Percentiles rank a stretch among this genome's conserved stretches.
Conservation (phyloP, 1,140 invertebrate species). For the Lasioglossum albipes region DNA sequence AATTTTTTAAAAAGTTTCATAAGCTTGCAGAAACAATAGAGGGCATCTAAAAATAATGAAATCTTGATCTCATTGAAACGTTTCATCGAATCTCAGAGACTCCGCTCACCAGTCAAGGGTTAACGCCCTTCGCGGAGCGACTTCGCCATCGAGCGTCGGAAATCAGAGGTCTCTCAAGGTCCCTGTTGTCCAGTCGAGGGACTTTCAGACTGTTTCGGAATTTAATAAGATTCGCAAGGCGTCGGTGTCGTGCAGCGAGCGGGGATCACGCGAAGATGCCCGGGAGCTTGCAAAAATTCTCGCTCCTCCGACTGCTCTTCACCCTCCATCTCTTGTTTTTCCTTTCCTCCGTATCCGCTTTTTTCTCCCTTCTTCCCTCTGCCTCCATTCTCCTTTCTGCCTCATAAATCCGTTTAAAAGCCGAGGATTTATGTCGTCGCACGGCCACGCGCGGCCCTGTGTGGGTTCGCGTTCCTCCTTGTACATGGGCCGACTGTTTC, state of each 20-base stretch:
- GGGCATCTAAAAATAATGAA: no score
- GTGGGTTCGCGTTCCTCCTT: background rate
- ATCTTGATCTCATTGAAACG: no score
- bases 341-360: background rate
- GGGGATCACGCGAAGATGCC: slow-evolving; percentile 8
- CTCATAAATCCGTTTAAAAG: slow-evolving; percentile 57
- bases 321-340: background rate
- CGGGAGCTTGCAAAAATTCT: slow-evolving; percentile 51
- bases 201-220: slow-evolving; percentile 15
- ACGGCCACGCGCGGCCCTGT: slow-evolving; percentile 21
- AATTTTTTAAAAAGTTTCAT: no score
- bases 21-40: no score
- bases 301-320: slow-evolving; percentile 4
- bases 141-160: no score
- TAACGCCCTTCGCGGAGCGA: no score
- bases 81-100: no score
- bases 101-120: no score
- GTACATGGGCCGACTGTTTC: slow-evolving; percentile 32
- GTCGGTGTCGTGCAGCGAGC: slow-evolving; percentile 28
- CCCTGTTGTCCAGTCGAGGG: background rate
- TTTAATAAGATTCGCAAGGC: slow-evolving; percentile 38
- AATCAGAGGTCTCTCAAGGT: slow-evolving; percentile 2
- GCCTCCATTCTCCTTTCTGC: slow-evolving; percentile 25
- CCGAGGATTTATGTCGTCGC: slow-evolving; percentile 53
- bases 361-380: background rate